Evolutionary conservation across 2,113 vertebrate genomes (phyloP).

Genomic region (Epinephelus fuscoguttatus): DNA sequence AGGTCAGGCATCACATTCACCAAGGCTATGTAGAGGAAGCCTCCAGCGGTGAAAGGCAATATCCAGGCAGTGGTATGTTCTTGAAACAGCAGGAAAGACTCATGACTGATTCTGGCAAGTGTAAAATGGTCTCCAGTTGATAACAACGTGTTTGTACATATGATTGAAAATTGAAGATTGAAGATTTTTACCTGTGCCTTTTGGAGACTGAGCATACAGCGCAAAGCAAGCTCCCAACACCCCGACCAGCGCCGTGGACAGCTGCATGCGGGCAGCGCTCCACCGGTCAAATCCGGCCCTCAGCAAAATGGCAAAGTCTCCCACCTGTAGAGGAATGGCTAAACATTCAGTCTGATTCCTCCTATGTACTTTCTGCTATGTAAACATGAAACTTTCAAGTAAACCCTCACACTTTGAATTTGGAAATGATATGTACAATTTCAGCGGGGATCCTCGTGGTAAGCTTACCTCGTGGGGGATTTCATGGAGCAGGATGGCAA

Average conservation of each 20-base stretch:
- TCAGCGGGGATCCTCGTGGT: neutral
- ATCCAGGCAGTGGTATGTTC: constrained; percentile 93
- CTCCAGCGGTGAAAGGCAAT: constrained; percentile 95
- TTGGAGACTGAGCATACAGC: constrained; percentile 92
- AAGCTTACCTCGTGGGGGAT: constrained; percentile 96
- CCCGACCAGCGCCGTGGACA: constrained; percentile 93
- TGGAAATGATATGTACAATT: neutral
- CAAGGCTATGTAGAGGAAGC: constrained; percentile 97
- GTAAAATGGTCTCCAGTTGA: neutral
- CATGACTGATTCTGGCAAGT: neutral
- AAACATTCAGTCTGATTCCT: constrained; percentile 5
- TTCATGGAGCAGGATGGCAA: constrained; percentile 97
- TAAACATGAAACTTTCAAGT: neutral
- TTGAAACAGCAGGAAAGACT: constrained; percentile 57
- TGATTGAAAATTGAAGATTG: too few species aligned
- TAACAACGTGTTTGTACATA: neutral
- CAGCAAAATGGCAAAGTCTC: constrained; percentile 97
- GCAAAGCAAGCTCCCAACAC: constrained; percentile 94
- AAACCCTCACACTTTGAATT: neutral
- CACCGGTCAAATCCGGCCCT: constrained; percentile 97
- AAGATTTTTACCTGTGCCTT: constrained; percentile 89
- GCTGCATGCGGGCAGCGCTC: constrained; percentile 97
- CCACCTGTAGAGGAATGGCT: constrained; percentile 84
- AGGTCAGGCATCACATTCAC: constrained; percentile 97
- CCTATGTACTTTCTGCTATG: neutral